Evolutionary conservation across 2,797 vertebrate genomes (phyloP).

Genomic region (Phaenicophaeus curvirostris): DNA sequence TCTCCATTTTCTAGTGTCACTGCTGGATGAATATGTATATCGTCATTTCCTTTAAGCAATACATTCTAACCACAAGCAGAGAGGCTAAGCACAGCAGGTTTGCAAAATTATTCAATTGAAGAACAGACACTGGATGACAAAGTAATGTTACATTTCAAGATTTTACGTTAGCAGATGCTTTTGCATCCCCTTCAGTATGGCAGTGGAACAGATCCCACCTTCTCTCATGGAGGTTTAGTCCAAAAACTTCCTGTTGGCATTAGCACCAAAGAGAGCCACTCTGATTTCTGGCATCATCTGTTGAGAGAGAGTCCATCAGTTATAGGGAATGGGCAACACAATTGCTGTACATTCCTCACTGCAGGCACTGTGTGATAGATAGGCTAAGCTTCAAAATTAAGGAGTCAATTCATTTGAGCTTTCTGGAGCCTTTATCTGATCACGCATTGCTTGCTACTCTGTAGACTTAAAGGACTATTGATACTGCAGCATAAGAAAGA

Average conservation of each 20-base stretch:
- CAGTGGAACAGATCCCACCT: slow-evolving; percentile 60
- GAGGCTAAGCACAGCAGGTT: slow-evolving; percentile 56
- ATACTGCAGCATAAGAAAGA: not conserved
- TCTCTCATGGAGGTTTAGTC: slow-evolving; percentile 79
- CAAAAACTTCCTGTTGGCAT: slow-evolving; percentile 92
- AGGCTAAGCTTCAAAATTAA: not conserved
- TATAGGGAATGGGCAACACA: not conserved
- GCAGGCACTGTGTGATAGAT: not conserved
- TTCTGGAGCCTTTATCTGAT: not conserved
- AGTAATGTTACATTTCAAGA: slow-evolving; percentile 52
- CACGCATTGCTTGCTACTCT: not conserved
- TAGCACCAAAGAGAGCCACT: slow-evolving; percentile 88
- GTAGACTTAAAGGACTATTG: not conserved
- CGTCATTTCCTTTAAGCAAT: slow-evolving; percentile 22
- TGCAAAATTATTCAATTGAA: slow-evolving; percentile 54
- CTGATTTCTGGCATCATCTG: slow-evolving; percentile 98
- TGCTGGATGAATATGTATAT: slow-evolving; percentile 12
- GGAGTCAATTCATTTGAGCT: not conserved
- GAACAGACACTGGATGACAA: slow-evolving; percentile 44
- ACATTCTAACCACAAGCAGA: slow-evolving; percentile 56
- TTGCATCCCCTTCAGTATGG: slow-evolving; percentile 49
- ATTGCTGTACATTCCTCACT: not conserved
- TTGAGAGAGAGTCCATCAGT: not conserved
- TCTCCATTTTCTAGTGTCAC: not conserved
- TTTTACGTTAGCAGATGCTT: slow-evolving; percentile 51